Conservation (phyloP, 2,797 vertebrate genomes). For the Telmatherina bonti region DNA sequence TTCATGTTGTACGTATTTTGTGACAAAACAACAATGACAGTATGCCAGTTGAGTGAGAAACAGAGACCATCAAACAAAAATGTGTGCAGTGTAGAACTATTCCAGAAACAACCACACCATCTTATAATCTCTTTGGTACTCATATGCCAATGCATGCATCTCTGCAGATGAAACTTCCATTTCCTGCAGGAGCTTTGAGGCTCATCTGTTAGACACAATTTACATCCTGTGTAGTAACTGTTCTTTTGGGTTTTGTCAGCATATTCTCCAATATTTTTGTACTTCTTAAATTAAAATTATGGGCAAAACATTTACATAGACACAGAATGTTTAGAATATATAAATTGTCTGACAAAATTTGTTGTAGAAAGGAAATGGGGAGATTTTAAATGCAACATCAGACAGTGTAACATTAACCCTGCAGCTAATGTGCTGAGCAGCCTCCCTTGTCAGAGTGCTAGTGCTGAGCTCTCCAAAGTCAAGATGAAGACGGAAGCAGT, state of each 20-base stretch:
- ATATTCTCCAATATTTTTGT: too few relatives aligned
- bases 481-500: conserved; percentile 50
- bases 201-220: conserved; percentile 12
- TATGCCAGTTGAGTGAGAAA: not conserved
- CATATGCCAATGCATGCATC: conserved; percentile 25
- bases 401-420: conserved; percentile 20
- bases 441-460: conserved; percentile 11
- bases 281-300: not conserved
- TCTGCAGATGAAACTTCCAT: conserved; percentile 61
- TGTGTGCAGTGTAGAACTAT: conserved; percentile 24
- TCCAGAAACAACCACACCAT: conserved; percentile 35
- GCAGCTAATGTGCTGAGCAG: conserved; percentile 47
- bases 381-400: conserved; percentile 9
- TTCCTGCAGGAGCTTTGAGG: conserved; percentile 63
- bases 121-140: conserved; percentile 4
- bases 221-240: conserved; percentile 26
- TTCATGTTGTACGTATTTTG: not conserved
- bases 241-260: not conserved
- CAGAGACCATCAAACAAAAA: conserved; percentile 29
- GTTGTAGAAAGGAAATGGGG: conserved; percentile 12
- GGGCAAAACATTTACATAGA: not conserved
- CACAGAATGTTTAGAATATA: too few relatives aligned
- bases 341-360: not conserved
- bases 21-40: not conserved
- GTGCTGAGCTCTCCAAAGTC: conserved; percentile 18